Evolutionary conservation across 2,888 invertebrate genomes (phyloP), one percentile per base, ranked within the genome.

Genomic region (Zootermopsis nevadensis): DNA sequence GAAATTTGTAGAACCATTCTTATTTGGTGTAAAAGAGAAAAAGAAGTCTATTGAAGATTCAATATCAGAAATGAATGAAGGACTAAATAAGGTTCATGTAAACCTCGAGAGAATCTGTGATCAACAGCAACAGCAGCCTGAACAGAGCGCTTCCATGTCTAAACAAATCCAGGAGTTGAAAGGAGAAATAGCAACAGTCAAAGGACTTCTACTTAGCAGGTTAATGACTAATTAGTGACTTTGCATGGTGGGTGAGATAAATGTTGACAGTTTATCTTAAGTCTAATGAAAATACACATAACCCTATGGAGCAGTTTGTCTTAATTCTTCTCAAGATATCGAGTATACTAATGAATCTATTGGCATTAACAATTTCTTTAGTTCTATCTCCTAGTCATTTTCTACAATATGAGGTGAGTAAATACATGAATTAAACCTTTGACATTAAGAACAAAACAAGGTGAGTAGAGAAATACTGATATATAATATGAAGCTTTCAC

Each of bases 151-250:
- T n/a, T 87, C 88, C 24, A 88, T 93, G 76, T 89, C 92, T 83
- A 91, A 92, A n/a, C 93, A 94, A 87, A 89, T 95, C 19, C 92
- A 92, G 85, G 93, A 92, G 82, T 90, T 95, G 84, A 94, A 94
- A 88, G 91, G 92, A 80, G 95, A 95, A 87, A 90, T 95, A 66
- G 91, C 93, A 0, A 93, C 94, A 24, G 93, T 95, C 33, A 95
- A 95, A 89, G 94, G 95, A 82, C 91, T 95, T 81, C 88, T 95
- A 76, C 90, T 95, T 31, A 94, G 93, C 90, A 93, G 93, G 94
- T 94, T 87, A 87, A 87, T 55, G 38, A 42, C 15, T 8, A 48
- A 19, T 48, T 48, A 48, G 1, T 48, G 22, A 24, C 60, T 74
- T 83, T 27, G 6, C 19, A 55, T 1, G 48, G 19, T 19, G 19